phyloP scores from a whole-genome alignment of 2,888 invertebrate genomes.

The Andrena flavipes region DNA sequence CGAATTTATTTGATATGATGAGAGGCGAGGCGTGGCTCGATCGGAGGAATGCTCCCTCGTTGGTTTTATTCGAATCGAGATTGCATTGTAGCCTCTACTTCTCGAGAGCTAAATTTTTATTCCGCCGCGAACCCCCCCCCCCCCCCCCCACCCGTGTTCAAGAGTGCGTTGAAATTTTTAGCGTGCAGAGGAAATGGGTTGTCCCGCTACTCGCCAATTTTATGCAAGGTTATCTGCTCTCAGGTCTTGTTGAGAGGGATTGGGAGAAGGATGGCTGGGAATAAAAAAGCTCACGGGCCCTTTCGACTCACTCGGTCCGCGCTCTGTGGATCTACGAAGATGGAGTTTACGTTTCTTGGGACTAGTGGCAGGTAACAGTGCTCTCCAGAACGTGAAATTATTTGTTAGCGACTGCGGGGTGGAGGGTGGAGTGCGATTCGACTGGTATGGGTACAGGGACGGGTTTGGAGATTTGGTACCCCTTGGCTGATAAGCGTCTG shows the following conservation, averaged over 20 bases:
- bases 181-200: conserved; percentile 33
- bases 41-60: background rate
- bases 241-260: conserved; percentile 14
- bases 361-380: background rate
- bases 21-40: background rate
- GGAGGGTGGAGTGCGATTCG: no score
- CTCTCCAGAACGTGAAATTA: no score
- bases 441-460: no score
- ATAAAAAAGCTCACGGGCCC: conserved; percentile 22
- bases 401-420: no score
- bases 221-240: conserved; percentile 37
- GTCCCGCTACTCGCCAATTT: conserved; percentile 46
- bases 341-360: conserved; percentile 1
- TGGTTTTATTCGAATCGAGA: conserved; percentile 24
- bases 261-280: background rate
- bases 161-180: conserved; percentile 48
- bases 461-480: no score
- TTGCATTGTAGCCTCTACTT: conserved; percentile 4
- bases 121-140: conserved; percentile 19
- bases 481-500: no score
- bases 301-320: conserved; percentile 1
- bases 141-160: conserved; percentile 9
- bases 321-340: background rate
- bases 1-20: conserved; percentile 23
- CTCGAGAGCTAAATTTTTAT: conserved; percentile 18